phyloP scores from a whole-genome alignment of 2,888 invertebrate genomes.

The Mechanitis mazaeus region DNA sequence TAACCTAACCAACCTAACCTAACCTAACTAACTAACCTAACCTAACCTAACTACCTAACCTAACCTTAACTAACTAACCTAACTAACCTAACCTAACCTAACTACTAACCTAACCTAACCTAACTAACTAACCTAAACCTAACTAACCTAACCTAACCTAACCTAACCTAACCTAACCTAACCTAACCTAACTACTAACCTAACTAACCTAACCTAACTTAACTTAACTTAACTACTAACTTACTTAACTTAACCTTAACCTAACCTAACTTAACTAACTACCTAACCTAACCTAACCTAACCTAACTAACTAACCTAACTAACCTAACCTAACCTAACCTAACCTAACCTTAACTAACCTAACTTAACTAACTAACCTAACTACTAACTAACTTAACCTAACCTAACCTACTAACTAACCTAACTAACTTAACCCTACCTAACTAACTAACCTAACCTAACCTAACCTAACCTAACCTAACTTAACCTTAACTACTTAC shows the following conservation, averaged over 20 bases:
- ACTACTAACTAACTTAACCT: slow-evolving; percentile 23
- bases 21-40: slow-evolving; percentile 24
- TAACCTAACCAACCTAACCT: slow-evolving; percentile 23
- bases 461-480: no score
- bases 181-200: slow-evolving; percentile 25
- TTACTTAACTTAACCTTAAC: slow-evolving; percentile 20
- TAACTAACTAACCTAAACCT: slow-evolving; percentile 29
- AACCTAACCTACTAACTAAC: slow-evolving; percentile 25
- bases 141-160: slow-evolving; percentile 28
- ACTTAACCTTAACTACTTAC: no score
- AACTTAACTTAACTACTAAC: slow-evolving; percentile 27
- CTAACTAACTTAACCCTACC: no score
- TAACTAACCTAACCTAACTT: slow-evolving; percentile 25
- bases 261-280: slow-evolving; percentile 22
- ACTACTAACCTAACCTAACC: slow-evolving; percentile 31
- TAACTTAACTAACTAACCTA: slow-evolving; percentile 14
- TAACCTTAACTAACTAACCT: slow-evolving; percentile 22
- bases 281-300: slow-evolving; percentile 22
- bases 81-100: slow-evolving; percentile 30
- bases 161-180: slow-evolving; percentile 29
- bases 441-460: no score
- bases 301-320: slow-evolving; percentile 22
- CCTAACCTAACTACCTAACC: slow-evolving; percentile 26
- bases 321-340: slow-evolving; percentile 28
- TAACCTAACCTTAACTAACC: slow-evolving; percentile 24